Base-by-base conservation (phyloP, 2,888 invertebrate species). In the Ophion ventricosus region DNA sequence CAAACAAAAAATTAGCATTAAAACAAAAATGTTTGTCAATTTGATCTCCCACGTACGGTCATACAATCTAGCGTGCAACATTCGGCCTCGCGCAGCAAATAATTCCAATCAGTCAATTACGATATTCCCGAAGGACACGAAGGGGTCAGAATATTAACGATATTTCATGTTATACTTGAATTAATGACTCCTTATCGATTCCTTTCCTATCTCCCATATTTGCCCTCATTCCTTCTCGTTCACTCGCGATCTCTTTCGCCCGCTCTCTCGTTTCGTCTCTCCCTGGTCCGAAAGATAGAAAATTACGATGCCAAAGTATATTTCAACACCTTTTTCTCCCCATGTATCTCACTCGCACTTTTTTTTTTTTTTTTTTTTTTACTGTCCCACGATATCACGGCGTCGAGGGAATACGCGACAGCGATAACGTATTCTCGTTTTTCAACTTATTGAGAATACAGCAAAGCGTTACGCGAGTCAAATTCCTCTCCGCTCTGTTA, bases 111-210 rank as follows among this genome's bases (percentile, higher is more conserved):
- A 29, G 26, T 67, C 40, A 61, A 74, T 63, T 49, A 25, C 20
- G 11, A 61, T 29, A 61, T 74, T 0, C 43, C 61, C 25, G 0
- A n/a, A 25, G n/a, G 20, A 20, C 23, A 8, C 63, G 26, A 63
- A 26, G 49, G 63, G 74, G 49, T 63, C 29, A 26, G 14, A 56
- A 63, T 63, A 49, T 43, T 8, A 25, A 26, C n/a, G 43, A 74
- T 63, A 29, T 20, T 26, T 74, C 49, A 29, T 7, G 54, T 49
- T 1, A 43, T 26, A 20, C 11, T 63, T 29, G 61, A 23, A 64
- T 76, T 57, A 57, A 66, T 66, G 2, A 20, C 43, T 77, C 26
- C 5, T 77, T 26, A 59, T 77, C 67, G 26, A 77, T 59, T 59
- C 8, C n/a, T 26, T 29, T 23, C 76, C 35, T 43, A 35, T 43